Evolutionary conservation across 2,113 vertebrate genomes (phyloP), one percentile per base, ranked within the genome.

Genomic region (Sceloporus tristichus): DNA sequence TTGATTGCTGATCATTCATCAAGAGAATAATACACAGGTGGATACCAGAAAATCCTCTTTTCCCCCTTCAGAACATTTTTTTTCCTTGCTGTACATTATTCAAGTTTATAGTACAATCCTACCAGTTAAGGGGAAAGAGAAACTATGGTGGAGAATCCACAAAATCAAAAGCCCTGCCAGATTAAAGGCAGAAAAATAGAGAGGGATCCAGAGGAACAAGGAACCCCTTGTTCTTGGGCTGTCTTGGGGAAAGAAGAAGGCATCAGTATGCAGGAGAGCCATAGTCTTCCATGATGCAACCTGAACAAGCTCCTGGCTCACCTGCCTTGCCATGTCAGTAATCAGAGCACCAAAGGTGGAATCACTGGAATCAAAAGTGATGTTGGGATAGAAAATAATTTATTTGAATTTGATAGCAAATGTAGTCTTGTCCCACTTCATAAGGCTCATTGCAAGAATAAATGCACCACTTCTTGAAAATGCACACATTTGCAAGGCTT

Each of bases 1-100:
- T 9, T 78, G 76, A 78, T 27, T 78, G 76, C 42, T 78, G 76
- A 78, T 78, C 42, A 8, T 48, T 78, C 48, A 78, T 78, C 76
- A 78, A 27, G 48, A 40, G 23, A 78, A 78, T 78, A 53, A 78
- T 53, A 78, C 42, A 53, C 53, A 53, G 48, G 48, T 48, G 48
- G 48, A 48, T 78, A 48, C 25, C 48, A 78, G 53, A 78, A 27
- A 14, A 48, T 54, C 16, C 42, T 53, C 48, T 77, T 21, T 53
- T 53, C 76, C 48, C 48, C 5, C 48, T 48, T 78, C 11, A 1
- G 76, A 78, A 27, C 53, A 53, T 53, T 78, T 78, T 13, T 34
- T 25, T 54, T 54, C 29, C 16, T 48, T 48, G 53, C 48, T 25
- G 48, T 27, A 53, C 53, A 25, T 78, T 40, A 78, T 78, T 78